Conservation (phyloP, 2,888 invertebrate species). For the Idaea aversata region DNA sequence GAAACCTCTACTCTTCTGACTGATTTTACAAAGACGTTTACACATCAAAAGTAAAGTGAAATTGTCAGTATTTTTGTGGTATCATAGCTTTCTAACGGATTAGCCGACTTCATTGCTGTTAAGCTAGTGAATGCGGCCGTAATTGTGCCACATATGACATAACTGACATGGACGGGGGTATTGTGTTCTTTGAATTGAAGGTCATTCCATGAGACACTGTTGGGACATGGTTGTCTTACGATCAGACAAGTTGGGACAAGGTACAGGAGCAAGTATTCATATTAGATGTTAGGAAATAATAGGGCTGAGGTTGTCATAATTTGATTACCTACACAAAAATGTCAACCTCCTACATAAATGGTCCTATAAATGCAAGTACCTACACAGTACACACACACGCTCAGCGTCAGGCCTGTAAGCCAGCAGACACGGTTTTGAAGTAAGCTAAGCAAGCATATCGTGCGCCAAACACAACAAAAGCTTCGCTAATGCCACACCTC, state of each 20-base stretch:
- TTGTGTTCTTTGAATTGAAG: background rate
- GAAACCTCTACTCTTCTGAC: no score
- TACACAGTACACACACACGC: no score
- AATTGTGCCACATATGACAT: background rate
- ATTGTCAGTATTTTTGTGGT: no score
- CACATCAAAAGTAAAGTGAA: no score
- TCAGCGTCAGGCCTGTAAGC: no score
- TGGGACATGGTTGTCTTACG: background rate
- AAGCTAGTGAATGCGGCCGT: background rate
- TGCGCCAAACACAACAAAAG: no score
- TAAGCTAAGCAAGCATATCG: no score
- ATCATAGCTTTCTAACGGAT: background rate
- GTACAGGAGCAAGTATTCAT: background rate
- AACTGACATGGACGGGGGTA: background rate
- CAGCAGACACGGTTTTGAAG: no score
- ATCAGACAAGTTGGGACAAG: background rate
- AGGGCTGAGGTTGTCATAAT: background rate
- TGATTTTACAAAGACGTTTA: no score
- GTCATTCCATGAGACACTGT: background rate
- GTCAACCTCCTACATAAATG: no score
- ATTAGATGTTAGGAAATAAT: background rate
- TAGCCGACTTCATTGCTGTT: background rate
- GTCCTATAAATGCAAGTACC: no score
- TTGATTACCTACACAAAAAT: background rate
- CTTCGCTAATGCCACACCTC: no score